phyloP scores from a whole-genome alignment of 2,113 vertebrate species.

The Echinops telfairi region DNA sequence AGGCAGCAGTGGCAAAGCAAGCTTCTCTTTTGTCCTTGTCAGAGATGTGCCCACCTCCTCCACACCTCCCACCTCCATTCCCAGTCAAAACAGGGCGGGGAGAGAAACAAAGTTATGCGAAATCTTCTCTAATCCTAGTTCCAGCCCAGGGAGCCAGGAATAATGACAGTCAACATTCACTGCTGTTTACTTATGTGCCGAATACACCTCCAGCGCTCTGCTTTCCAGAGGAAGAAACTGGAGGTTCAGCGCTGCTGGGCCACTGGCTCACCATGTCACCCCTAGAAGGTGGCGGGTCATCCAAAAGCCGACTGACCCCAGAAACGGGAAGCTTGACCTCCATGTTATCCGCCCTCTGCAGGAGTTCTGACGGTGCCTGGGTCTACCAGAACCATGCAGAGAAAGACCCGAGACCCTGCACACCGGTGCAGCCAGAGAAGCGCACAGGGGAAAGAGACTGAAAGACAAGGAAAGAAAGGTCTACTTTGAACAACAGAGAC shows the following conservation, averaged over 20 bases:
- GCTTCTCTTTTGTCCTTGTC: not conserved
- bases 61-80: not conserved
- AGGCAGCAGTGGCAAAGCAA: not conserved
- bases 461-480: not conserved
- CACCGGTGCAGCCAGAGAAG: not conserved
- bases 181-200: not conserved
- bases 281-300: not conserved
- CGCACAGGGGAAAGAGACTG: not conserved
- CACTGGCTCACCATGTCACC: not conserved
- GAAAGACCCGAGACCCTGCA: not conserved
- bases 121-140: not conserved
- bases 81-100: rapidly evolving
- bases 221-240: not conserved
- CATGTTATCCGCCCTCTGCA: not conserved
- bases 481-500: not conserved
- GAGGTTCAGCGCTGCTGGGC: not conserved
- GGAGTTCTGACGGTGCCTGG: too few species aligned
- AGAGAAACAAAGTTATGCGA: not conserved
- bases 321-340: not conserved
- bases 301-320: not conserved
- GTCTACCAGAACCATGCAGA: not conserved
- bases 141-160: not conserved
- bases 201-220: not conserved
- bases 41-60: not conserved
- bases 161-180: not conserved